Percentiles rank a stretch among this genome's conserved stretches.
Conservation (phyloP, 1,140 invertebrate species). For the Gryllus bimaculatus region DNA sequence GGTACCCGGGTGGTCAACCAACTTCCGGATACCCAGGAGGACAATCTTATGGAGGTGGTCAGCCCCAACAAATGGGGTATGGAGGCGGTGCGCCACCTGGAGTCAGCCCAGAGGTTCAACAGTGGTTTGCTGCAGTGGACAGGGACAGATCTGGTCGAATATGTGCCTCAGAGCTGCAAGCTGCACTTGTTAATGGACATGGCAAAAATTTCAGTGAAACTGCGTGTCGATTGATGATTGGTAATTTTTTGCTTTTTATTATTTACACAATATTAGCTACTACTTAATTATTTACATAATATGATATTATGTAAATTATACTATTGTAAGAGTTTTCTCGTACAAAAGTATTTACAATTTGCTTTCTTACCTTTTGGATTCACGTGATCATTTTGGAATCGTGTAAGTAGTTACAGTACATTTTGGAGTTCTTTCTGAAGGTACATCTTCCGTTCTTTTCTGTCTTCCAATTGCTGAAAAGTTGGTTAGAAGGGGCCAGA, state of each 20-base stretch:
- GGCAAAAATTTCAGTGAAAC: conserved; percentile 75
- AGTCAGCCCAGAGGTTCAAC: conserved; percentile 55
- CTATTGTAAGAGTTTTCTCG: too few species aligned
- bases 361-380: too few species aligned
- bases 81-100: conserved; percentile 8
- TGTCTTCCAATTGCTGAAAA: too few species aligned
- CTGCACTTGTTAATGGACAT: conserved; percentile 76
- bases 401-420: too few species aligned
- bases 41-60: conserved; percentile 10
- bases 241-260: conserved; percentile 34
- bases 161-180: conserved; percentile 63
- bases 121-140: conserved; percentile 78
- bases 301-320: too few species aligned
- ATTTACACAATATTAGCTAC: too few species aligned
- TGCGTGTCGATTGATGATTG: conserved; percentile 82
- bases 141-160: conserved; percentile 74
- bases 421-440: too few species aligned
- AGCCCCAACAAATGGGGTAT: conserved; percentile 7
- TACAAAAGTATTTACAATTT: too few species aligned
- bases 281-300: too few species aligned
- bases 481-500: too few species aligned
- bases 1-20: conserved; percentile 11
- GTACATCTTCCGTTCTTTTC: too few species aligned
- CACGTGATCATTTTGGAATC: too few species aligned
- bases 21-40: conserved; percentile 14